phyloP scores from a whole-genome alignment of 2,113 vertebrate genomes.

The Sander vitreus region DNA sequence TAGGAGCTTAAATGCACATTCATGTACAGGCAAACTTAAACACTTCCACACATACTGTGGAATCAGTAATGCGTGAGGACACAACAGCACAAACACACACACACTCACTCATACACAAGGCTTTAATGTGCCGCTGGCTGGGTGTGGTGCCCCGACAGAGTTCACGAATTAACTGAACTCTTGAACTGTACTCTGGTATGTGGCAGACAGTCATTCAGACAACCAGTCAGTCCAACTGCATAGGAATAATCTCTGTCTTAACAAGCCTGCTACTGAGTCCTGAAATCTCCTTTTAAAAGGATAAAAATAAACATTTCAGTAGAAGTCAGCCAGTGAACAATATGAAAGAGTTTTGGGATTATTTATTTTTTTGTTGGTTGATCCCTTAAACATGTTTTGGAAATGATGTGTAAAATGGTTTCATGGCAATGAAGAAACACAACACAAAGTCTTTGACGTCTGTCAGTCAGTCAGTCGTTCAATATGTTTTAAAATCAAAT shows the following conservation, averaged over 20 bases:
- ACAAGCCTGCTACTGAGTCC: conserved; percentile 35
- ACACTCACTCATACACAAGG: not conserved
- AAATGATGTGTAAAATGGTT: not conserved
- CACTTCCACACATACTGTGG: conserved; percentile 36
- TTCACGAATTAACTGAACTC: conserved; percentile 97
- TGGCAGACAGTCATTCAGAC: conserved; percentile 89
- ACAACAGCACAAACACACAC: conserved; percentile 17
- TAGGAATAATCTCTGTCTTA: conserved; percentile 39
- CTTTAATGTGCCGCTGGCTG: conserved; percentile 57
- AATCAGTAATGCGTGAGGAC: conserved; percentile 50
- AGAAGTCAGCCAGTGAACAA: not conserved
- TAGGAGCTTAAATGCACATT: not conserved
- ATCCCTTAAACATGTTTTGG: not conserved
- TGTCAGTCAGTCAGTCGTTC: no score
- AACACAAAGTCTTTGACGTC: no score
- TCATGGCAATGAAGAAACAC: no score
- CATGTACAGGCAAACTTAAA: conserved; percentile 37
- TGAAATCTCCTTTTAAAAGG: not conserved
- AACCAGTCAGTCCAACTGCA: conserved; percentile 70
- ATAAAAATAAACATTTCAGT: not conserved
- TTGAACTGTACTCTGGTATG: conserved; percentile 93
- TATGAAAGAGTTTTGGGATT: not conserved
- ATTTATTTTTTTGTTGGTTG: not conserved
- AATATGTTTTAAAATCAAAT: not conserved
- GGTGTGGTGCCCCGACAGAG: conserved; percentile 89